These are phyloP conservation scores for Syngnathus acus DNA, from an alignment of 2,797 vertebrate species.

Conservation along the genomic window DNA sequence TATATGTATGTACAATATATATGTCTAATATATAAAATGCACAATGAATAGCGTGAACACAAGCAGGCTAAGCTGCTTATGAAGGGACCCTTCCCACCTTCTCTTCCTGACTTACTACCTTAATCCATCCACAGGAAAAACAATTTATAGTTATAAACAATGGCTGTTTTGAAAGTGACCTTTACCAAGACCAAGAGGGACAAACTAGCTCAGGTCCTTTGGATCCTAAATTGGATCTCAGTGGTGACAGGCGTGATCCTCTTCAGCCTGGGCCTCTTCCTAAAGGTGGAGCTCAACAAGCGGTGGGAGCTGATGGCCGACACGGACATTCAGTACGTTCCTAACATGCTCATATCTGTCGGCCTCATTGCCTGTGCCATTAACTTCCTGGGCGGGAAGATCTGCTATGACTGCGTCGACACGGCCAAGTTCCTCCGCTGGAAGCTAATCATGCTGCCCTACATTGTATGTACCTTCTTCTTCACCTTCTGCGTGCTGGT, in stretches of 20 bases:
- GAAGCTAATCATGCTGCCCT: slow-evolving; percentile 87
- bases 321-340: slow-evolving; percentile 76
- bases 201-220: slow-evolving; percentile 86
- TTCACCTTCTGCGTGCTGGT: slow-evolving; percentile 84
- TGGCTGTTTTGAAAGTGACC: slow-evolving; percentile 83
- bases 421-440: slow-evolving; percentile 81
- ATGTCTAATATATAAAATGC: not conserved
- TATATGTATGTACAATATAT: not conserved
- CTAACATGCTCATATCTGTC: slow-evolving; percentile 83
- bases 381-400: slow-evolving; percentile 88
- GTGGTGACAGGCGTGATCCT: slow-evolving; percentile 79
- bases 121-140: slow-evolving; percentile 26
- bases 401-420: slow-evolving; percentile 88
- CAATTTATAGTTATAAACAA: slow-evolving; percentile 41
- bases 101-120: slow-evolving; percentile 32
- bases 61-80: slow-evolving; percentile 64
- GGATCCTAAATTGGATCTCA: slow-evolving; percentile 91
- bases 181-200: slow-evolving; percentile 84
- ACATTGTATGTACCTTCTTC: slow-evolving; percentile 84
- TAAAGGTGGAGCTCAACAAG: slow-evolving; percentile 87
- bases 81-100: slow-evolving; percentile 42
- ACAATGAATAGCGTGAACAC: slow-evolving; percentile 3
- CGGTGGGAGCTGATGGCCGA: slow-evolving; percentile 81
- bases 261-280: slow-evolving; percentile 83
- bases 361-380: slow-evolving; percentile 83